phyloP scores from a whole-genome alignment of 2,797 vertebrate genomes.

The Sebastes melanostomus region DNA sequence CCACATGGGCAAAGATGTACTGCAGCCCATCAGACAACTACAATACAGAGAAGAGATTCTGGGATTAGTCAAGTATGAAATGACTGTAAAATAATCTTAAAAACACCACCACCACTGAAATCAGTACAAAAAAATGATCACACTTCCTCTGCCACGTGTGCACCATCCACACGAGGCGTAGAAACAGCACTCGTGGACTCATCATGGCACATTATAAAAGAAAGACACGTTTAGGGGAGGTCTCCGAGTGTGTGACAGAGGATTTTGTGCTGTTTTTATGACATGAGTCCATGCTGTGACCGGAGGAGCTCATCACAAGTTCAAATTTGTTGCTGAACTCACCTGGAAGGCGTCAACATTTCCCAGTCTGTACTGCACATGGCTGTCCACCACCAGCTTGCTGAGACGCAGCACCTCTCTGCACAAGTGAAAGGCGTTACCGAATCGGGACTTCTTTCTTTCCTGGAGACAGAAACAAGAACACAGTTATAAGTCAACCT shows the following conservation, averaged over 20 bases:
- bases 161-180: too few relatives aligned
- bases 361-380: conserved; percentile 97
- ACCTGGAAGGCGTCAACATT: conserved; percentile 99
- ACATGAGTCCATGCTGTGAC: not conserved
- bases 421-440: conserved; percentile 98
- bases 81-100: not conserved
- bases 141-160: rapidly evolving
- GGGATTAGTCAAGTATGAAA: not conserved
- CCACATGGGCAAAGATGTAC: conserved; percentile 99
- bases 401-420: conserved; percentile 96
- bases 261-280: not conserved
- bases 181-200: too few relatives aligned
- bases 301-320: not conserved
- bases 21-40: conserved; percentile 96
- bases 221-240: not conserved
- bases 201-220: too few relatives aligned
- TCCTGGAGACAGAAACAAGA: conserved; percentile 80
- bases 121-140: not conserved
- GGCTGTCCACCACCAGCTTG: conserved; percentile 98
- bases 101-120: not conserved
- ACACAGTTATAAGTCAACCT: not conserved
- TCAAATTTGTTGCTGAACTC: not conserved
- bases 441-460: conserved; percentile 97
- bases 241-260: not conserved
- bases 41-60: not conserved